phyloP scores from a whole-genome alignment of 2,797 vertebrate genomes.

The Steatocranus sp. region DNA sequence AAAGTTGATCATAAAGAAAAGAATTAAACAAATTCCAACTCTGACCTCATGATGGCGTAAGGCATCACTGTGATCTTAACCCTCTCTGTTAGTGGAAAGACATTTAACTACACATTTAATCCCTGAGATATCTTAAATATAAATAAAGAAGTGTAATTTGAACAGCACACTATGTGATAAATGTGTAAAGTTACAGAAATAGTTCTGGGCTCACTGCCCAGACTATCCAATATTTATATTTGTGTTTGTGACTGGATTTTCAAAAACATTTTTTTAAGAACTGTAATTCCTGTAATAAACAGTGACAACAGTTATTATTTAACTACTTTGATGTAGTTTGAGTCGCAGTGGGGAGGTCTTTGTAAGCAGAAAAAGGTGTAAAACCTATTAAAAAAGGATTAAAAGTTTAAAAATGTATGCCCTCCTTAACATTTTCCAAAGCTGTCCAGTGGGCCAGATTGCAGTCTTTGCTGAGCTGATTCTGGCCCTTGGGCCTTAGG shows the following conservation, averaged over 20 bases:
- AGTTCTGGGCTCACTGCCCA: neutral
- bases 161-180: neutral
- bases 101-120: neutral
- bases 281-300: neutral
- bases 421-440: neutral
- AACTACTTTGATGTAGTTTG: neutral
- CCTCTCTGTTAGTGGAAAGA: neutral
- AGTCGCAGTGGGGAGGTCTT: neutral
- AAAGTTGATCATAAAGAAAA: neutral
- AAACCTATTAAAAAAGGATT: neutral
- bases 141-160: neutral
- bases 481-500: neutral
- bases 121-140: neutral
- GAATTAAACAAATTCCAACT: neutral
- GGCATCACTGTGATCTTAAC: neutral
- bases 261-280: neutral
- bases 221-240: neutral
- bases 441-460: neutral
- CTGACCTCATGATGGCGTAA: neutral
- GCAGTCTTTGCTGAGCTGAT: neutral
- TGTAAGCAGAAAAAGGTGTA: neutral
- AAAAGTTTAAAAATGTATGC: neutral
- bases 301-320: neutral
- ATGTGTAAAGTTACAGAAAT: neutral
- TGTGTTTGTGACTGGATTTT: neutral